Evolutionary conservation across 2,888 invertebrate species (phyloP).

Genomic region (Cerastis rubricosa): DNA sequence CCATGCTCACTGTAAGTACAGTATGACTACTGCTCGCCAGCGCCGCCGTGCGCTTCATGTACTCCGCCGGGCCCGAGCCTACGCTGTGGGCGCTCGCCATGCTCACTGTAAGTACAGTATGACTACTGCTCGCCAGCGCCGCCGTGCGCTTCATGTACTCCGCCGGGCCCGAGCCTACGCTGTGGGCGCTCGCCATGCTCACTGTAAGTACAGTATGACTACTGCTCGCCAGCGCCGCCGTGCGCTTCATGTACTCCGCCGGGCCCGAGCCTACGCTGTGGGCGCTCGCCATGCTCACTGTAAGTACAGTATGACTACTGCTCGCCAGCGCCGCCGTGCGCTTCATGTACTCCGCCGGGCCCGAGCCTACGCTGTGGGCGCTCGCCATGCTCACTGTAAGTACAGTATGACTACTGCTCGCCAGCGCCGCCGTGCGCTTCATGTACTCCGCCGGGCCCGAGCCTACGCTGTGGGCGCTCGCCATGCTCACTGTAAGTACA

Average conservation of each 20-base stretch:
- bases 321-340: constrained; percentile 93
- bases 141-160: constrained; percentile 92
- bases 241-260: constrained; percentile 93
- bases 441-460: constrained; percentile 98
- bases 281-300: constrained; percentile 94
- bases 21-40: not conserved
- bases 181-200: constrained; percentile 95
- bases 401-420: constrained; percentile 90
- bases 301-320: not conserved
- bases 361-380: constrained; percentile 87
- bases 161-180: constrained; percentile 96
- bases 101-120: constrained; percentile 70
- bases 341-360: constrained; percentile 96
- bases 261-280: constrained; percentile 95
- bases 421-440: constrained; percentile 74
- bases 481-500: constrained; percentile 94
- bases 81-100: not conserved
- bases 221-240: constrained; percentile 82
- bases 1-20: constrained; percentile 91
- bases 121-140: constrained; percentile 91
- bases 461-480: constrained; percentile 95
- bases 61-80: constrained; percentile 15
- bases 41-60: constrained; percentile 10
- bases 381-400: constrained; percentile 96
- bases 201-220: constrained; percentile 90